phyloP scores from a whole-genome alignment of 2,113 vertebrate genomes.

The Leucoraja erinaceus region DNA sequence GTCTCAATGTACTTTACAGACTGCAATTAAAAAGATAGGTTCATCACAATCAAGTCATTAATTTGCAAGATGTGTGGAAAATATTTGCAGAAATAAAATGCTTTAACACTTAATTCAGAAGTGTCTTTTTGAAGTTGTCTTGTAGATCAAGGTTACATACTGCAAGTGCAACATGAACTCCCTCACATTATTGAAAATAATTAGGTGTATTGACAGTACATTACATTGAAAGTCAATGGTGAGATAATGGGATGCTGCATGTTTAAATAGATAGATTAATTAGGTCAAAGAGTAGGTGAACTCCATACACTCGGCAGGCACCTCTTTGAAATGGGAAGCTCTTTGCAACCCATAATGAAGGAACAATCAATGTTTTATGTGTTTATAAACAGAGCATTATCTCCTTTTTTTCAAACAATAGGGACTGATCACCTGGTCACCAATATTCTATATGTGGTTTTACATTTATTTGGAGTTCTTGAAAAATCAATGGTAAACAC shows the following conservation, averaged over 20 bases:
- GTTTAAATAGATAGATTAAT: constrained; percentile 1
- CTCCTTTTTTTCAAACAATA: neutral
- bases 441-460: neutral
- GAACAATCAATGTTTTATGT: neutral
- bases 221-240: constrained; percentile 19
- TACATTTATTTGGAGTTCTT: neutral
- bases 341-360: neutral
- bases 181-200: constrained; percentile 20
- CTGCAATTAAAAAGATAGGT: neutral
- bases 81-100: neutral
- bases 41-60: neutral
- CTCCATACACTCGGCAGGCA: neutral
- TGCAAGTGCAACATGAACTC: neutral
- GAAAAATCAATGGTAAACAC: neutral
- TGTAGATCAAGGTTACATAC: neutral
- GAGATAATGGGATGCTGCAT: constrained; percentile 5
- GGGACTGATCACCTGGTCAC: neutral
- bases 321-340: neutral
- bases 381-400: neutral
- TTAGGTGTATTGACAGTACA: neutral
- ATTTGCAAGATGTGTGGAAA: neutral
- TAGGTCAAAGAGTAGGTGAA: neutral
- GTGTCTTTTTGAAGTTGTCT: neutral
- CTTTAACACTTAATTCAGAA: neutral
- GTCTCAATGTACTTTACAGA: neutral